These are phyloP conservation scores for Calephelis virginiensis DNA, from an alignment of 1,140 invertebrate genomes.

Conservation along the genomic window DNA sequence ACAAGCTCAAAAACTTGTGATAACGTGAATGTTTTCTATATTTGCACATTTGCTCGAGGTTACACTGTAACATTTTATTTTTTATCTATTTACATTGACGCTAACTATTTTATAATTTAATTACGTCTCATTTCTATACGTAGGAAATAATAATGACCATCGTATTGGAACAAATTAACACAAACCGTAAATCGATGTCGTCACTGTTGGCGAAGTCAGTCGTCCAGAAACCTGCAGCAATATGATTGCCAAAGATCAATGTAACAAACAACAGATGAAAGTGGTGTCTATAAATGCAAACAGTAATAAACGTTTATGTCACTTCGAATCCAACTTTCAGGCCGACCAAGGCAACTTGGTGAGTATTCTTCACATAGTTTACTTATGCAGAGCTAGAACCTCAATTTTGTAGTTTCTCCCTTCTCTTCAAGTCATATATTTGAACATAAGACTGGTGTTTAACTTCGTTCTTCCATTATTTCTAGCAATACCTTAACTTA, in stretches of 20 bases:
- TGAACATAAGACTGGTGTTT: no score
- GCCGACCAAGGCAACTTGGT: constrained; percentile 28
- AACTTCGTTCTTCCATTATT: no score
- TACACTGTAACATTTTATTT: neutral
- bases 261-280: constrained; percentile 68
- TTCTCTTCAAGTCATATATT: no score
- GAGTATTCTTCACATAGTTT: neutral
- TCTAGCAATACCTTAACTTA: no score
- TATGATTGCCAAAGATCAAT: constrained; percentile 67
- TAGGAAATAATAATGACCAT: constrained; percentile 19
- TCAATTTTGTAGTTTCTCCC: no score
- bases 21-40: no score
- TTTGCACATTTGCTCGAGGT: neutral
- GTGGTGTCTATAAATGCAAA: constrained; percentile 72
- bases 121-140: neutral
- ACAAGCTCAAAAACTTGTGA: no score
- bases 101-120: constrained; percentile 1
- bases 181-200: constrained; percentile 59
- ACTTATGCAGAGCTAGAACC: no score
- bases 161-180: constrained; percentile 62
- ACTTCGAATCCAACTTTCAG: constrained; percentile 44
- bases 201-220: constrained; percentile 57
- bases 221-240: constrained; percentile 71
- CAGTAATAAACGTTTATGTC: constrained; percentile 53
- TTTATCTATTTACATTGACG: neutral